These are phyloP conservation scores for Tenthredo amoena DNA, from an alignment of 2,888 invertebrate species.

Conservation along the genomic window DNA sequence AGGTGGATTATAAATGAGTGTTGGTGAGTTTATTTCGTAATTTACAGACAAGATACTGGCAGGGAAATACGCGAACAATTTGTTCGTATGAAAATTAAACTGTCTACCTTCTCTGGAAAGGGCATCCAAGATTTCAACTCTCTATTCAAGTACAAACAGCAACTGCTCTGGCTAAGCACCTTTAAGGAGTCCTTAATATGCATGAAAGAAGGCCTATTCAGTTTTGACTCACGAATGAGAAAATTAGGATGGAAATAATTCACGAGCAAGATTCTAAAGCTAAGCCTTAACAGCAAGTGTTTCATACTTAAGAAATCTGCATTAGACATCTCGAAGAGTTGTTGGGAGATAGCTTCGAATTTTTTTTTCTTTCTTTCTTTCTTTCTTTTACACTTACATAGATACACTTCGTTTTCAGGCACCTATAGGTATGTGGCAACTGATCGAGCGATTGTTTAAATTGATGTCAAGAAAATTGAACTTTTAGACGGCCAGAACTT, in stretches of 20 bases:
- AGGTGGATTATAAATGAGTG: slow-evolving; percentile 45
- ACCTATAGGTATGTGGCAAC: neutral
- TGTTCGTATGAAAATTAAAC: slow-evolving; percentile 14
- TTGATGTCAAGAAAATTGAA: neutral
- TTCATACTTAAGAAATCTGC: neutral
- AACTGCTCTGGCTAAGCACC: neutral
- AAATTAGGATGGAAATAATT: slow-evolving; percentile 34
- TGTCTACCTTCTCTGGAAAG: neutral
- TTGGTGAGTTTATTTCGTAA: slow-evolving; percentile 37
- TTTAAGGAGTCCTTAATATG: slow-evolving; percentile 24
- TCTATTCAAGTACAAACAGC: slow-evolving; percentile 33
- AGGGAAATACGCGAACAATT: neutral
- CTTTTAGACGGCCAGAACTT: neutral
- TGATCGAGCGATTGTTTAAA: slow-evolving; percentile 3
- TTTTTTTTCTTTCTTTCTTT: neutral
- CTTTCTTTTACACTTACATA: too few species aligned
- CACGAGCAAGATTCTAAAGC: slow-evolving; percentile 16
- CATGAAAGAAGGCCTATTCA: slow-evolving; percentile 6
- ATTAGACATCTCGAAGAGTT: neutral
- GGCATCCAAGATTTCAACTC: slow-evolving; percentile 15
- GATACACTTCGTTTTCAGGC: neutral
- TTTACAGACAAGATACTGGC: slow-evolving; percentile 13
- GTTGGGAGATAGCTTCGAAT: neutral
- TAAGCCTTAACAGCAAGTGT: neutral
- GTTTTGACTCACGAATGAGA: slow-evolving; percentile 29